Percentiles rank a stretch among this genome's conserved stretches.
phyloP scores from a whole-genome alignment of 2,888 invertebrate species.

The Chrysomela aeneicollis region DNA sequence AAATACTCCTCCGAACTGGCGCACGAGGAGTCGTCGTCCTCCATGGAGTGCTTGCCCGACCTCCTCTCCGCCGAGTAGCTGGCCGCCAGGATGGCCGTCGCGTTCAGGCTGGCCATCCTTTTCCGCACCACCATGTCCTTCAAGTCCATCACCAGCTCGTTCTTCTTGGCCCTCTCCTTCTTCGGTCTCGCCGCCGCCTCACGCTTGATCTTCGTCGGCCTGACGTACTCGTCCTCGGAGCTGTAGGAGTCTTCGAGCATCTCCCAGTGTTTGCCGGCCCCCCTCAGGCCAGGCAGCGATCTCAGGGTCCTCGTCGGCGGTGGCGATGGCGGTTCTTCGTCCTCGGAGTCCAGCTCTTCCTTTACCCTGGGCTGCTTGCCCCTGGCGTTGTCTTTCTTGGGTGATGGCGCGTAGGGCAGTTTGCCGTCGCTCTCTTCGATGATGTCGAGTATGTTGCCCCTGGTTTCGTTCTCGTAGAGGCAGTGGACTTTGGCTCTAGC shows the following conservation, averaged over 20 bases:
- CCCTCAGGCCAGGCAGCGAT: constrained; percentile 77
- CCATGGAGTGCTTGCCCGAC: constrained; percentile 64
- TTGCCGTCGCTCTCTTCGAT: constrained; percentile 37
- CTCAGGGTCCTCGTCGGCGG: constrained; percentile 69
- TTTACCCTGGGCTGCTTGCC: constrained; percentile 13
- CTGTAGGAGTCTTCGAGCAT: constrained; percentile 75
- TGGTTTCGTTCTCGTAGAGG: constrained; percentile 87
- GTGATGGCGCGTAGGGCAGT: constrained; percentile 21
- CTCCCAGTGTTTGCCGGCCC: constrained; percentile 85
- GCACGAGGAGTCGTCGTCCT: constrained; percentile 62
- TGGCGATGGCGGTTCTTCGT: constrained; percentile 38
- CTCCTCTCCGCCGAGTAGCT: constrained; percentile 79
- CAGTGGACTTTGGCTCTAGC: constrained; percentile 91
- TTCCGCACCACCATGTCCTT: constrained; percentile 89
- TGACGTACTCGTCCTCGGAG: constrained; percentile 57
- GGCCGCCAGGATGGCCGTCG: constrained; percentile 88
- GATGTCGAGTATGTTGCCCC: constrained; percentile 69
- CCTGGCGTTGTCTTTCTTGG: constrained; percentile 27
- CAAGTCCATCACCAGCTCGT: constrained; percentile 77
- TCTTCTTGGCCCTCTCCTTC: constrained; percentile 62
- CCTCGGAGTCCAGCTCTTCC: constrained; percentile 32
- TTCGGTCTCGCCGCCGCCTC: constrained; percentile 53
- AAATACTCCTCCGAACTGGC: constrained; percentile 63
- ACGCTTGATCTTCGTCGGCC: constrained; percentile 57
- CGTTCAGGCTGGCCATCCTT: constrained; percentile 91